phyloP scores from a whole-genome alignment of 1,140 invertebrate species.

The Nasonia vitripennis region DNA sequence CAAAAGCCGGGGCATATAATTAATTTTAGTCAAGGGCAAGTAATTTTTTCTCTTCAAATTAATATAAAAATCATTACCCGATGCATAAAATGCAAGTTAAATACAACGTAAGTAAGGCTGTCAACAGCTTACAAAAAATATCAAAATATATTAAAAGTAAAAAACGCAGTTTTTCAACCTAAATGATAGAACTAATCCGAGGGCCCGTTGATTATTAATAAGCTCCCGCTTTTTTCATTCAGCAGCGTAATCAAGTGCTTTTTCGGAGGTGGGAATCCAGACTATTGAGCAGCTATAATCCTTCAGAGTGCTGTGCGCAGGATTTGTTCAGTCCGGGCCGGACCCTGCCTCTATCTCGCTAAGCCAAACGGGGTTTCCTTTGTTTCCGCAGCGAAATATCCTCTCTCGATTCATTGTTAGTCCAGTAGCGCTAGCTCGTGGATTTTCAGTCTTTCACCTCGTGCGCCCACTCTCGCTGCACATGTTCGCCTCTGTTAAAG shows the following conservation, averaged over 20 bases:
- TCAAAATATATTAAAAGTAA: too few relatives aligned
- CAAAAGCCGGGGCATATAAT: too few relatives aligned
- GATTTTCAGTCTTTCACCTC: neutral
- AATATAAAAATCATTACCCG: too few relatives aligned
- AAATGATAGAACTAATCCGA: neutral
- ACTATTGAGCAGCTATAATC: neutral
- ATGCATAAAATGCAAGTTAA: too few relatives aligned
- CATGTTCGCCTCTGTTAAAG: too few relatives aligned
- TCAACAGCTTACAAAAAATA: too few relatives aligned
- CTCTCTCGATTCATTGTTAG: constrained; percentile 27
- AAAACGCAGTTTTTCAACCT: too few relatives aligned
- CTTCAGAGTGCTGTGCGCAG: neutral
- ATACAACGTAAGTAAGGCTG: too few relatives aligned
- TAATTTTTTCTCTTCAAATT: too few relatives aligned
- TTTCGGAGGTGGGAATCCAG: neutral
- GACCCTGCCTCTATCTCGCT: neutral
- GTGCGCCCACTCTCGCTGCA: neutral
- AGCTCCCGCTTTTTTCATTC: neutral
- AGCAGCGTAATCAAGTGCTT: neutral
- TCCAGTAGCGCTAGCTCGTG: neutral
- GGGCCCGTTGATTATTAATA: neutral
- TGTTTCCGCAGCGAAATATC: neutral
- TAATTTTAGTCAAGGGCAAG: too few relatives aligned
- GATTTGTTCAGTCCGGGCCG: neutral
- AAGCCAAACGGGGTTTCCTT: constrained; percentile 17